Evolutionary conservation across 2,888 invertebrate species (phyloP), one percentile per base, ranked within the genome.

Genomic region (Ligdia adustata): DNA sequence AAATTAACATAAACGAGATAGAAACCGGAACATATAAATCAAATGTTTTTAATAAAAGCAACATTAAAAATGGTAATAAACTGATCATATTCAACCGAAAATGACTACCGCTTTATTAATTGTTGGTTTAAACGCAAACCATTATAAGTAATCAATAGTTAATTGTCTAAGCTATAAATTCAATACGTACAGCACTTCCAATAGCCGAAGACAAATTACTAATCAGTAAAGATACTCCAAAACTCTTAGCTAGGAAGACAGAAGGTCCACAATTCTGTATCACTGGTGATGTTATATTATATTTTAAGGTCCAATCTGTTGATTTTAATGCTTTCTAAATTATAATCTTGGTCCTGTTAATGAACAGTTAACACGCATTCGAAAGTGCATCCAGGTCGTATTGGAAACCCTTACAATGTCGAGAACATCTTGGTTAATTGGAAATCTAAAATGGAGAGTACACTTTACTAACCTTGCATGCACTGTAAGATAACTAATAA

Each of bases 141-240:
- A 69, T 68, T 64, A 62, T 56, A 55, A 59, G 64, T 77, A 76
- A 80, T 78, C 77, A 72, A 73, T 69, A 70, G 66, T 75, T 82
- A 79, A 81, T 79, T 78, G 75, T 75, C 66, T 65, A 60, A 52
- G 68, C 66, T 66, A 79, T 82, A 81, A 81, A 82, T 82, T 75
- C 70, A 54, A 55, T 57, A 62, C 57, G 57, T 63, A 65, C 64
- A 69, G 71, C 62, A 67, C 63, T 64, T 53, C 52, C 53, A 57
- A 56, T 52, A 52, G 47, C 40, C 42, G 42, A 53, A 64, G 62
- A 66, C 66, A 66, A 68, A 69, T 63, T 54, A 51, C 56, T 44
- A 38, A 31, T 18, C 14, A 47, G 28, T 24, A 28, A 2, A 51
- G 42, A 49, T 22, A 16, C 1, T 61, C 55, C 43, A 42, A 43